A percentile compares a stretch with the other conserved stretches of the same genome.
phyloP scores from a whole-genome alignment of 1,140 invertebrate species.

The Psilanteris sp. region DNA sequence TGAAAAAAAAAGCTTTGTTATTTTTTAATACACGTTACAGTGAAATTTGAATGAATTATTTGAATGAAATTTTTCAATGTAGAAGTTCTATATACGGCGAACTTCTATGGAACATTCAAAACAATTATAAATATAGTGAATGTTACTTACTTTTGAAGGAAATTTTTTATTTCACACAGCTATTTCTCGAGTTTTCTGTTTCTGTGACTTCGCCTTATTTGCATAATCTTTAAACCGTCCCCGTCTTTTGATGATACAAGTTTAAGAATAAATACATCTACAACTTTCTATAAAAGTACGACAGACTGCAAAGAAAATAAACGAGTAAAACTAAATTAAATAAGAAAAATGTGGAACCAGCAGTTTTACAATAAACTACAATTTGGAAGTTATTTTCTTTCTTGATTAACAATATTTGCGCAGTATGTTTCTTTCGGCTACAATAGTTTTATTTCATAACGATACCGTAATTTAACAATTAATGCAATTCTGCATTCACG shows the following conservation, averaged over 20 bases:
- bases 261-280: slow-evolving; percentile 52
- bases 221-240: slow-evolving; percentile 60
- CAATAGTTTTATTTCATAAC: no score
- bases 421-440: not conserved
- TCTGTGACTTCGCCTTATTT: slow-evolving; percentile 56
- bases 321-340: slow-evolving; percentile 41
- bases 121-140: slow-evolving; percentile 56
- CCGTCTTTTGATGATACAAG: slow-evolving; percentile 53
- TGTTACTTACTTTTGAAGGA: slow-evolving; percentile 42
- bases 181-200: slow-evolving; percentile 50
- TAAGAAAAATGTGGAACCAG: slow-evolving; percentile 12
- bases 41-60: slow-evolving; percentile 41
- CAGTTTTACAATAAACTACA: not conserved
- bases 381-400: slow-evolving; percentile 2
- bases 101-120: slow-evolving; percentile 39
- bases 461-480: slow-evolving; percentile 11
- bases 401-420: slow-evolving; percentile 30
- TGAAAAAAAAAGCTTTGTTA: slow-evolving; percentile 20
- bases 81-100: slow-evolving; percentile 8
- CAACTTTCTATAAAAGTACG: slow-evolving; percentile 17
- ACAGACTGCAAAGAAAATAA: slow-evolving; percentile 3
- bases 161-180: slow-evolving; percentile 47
- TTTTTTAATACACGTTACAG: slow-evolving; percentile 5
- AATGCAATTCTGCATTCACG: slow-evolving; percentile 5
- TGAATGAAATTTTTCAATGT: slow-evolving; percentile 43